phyloP scores from a whole-genome alignment of 2,888 invertebrate genomes.

The Ligdia adustata region DNA sequence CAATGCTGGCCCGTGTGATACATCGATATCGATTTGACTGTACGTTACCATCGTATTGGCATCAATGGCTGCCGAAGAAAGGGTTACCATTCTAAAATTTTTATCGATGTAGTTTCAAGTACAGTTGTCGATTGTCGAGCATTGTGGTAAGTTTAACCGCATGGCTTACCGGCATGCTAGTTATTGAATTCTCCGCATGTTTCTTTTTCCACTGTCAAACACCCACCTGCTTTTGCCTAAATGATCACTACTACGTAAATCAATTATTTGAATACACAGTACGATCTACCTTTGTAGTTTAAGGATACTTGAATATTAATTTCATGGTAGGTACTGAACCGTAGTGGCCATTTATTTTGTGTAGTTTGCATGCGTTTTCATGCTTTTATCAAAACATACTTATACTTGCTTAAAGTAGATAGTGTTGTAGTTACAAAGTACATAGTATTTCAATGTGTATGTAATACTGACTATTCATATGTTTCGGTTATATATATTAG shows the following conservation, averaged over 20 bases:
- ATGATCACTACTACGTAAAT: slow-evolving; percentile 54
- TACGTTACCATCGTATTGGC: slow-evolving; percentile 69
- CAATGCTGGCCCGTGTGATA: slow-evolving; percentile 74
- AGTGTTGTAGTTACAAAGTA: slow-evolving; percentile 33
- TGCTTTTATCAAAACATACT: slow-evolving; percentile 44
- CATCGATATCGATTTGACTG: slow-evolving; percentile 77
- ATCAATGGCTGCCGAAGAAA: slow-evolving; percentile 81
- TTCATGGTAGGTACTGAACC: slow-evolving; percentile 20
- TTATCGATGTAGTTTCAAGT: slow-evolving; percentile 67
- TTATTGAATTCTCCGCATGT: slow-evolving; percentile 48
- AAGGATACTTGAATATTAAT: slow-evolving; percentile 2
- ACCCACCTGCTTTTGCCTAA: slow-evolving; percentile 63
- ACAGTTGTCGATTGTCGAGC: slow-evolving; percentile 81
- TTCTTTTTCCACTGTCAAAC: slow-evolving; percentile 39
- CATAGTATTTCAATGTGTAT: too few relatives aligned
- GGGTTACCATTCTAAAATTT: slow-evolving; percentile 76
- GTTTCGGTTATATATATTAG: too few relatives aligned
- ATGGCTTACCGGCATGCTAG: slow-evolving; percentile 64
- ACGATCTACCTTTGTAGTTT: not conserved
- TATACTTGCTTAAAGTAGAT: slow-evolving; percentile 41
- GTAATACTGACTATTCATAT: too few relatives aligned
- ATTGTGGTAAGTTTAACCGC: slow-evolving; percentile 74
- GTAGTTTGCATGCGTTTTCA: slow-evolving; percentile 53
- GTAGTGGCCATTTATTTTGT: slow-evolving; percentile 52
- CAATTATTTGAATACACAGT: slow-evolving; percentile 12